Evolutionary conservation across 2,113 vertebrate species (phyloP), one percentile per base, ranked within the genome.

Genomic region (Podarcis muralis): DNA sequence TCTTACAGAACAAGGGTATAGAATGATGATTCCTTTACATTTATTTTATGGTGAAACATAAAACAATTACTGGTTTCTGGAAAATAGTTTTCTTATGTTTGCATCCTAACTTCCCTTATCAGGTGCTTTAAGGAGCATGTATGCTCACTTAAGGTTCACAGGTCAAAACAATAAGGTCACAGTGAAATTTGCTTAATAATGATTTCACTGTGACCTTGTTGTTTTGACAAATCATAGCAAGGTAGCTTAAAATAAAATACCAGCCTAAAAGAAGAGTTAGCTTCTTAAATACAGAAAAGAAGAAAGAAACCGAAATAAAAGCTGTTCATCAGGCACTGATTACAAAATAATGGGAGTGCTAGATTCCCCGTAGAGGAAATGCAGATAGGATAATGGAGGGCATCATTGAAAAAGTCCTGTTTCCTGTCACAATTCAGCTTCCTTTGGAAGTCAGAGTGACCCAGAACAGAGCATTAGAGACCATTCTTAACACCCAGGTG

Each of bases 1-100:
- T 35, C 78, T 83, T 90, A 35, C 71, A 75, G 78, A 84, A 86
- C 48, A 62, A 76, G 65, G 83, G 48, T 43, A 6, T 81, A 72
- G 27, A 53, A 53, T 53, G 48, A 76, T 13, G 27, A 12, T 79
- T 85, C 35, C 72, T 3, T 11, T 3, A 1, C 2, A 53, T 11
- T 13, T 77, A 25, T 9, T 0, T 43, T 87, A 75, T 25, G 27
- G 85, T 89, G 16, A 59, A 40, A 37, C n/a, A 65, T 65, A 40
- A 18, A 48, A 30, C 7, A 62, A 11, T 85, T 32, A 85, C 62
- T 85, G 53, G 15, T 65, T 76, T 85, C 23, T 85, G 53, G 23
- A 62, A 25, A 35, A 4, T 35, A 62, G 59, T 81, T 62, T 81
- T 15, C n/a, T 62, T 20, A 81, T 32, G 59, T 32, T 13, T 69